A percentile compares a stretch with the other conserved stretches of the same genome.
phyloP scores from a whole-genome alignment of 2,888 invertebrate genomes.

The Drosophila trichaetosa region DNA sequence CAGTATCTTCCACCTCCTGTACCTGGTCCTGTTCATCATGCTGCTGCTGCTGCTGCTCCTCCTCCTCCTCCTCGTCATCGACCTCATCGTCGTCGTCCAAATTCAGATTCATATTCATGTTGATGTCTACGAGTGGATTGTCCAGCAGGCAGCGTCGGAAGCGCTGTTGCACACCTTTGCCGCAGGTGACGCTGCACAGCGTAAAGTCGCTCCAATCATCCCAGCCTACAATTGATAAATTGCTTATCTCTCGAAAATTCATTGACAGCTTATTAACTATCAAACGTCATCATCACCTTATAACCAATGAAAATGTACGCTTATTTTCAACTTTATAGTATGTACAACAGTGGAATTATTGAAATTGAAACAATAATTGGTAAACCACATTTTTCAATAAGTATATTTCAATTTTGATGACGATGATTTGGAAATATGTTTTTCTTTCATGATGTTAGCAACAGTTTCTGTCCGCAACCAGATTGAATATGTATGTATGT shows the following conservation, averaged over 20 bases:
- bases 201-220: slow-evolving; percentile 85
- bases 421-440: background rate
- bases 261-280: background rate
- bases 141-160: slow-evolving; percentile 84
- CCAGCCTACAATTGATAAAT: slow-evolving; percentile 81
- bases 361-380: background rate
- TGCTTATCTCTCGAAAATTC: slow-evolving; percentile 1
- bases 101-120: slow-evolving; percentile 83
- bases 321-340: background rate
- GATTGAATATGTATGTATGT: background rate
- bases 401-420: background rate
- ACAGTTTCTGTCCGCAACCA: background rate
- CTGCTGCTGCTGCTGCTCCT: background rate
- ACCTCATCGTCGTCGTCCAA: slow-evolving; percentile 63
- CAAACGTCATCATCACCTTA: background rate
- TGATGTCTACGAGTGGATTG: slow-evolving; percentile 84
- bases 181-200: slow-evolving; percentile 84
- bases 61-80: slow-evolving; percentile 34
- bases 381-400: background rate
- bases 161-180: slow-evolving; percentile 85
- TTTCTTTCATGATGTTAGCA: background rate
- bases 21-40: slow-evolving; percentile 4
- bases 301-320: background rate
- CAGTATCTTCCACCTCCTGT: slow-evolving; percentile 29
- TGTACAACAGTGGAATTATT: background rate